phyloP scores from a whole-genome alignment of 2,888 invertebrate species.

The Yponomeuta sedellus region DNA sequence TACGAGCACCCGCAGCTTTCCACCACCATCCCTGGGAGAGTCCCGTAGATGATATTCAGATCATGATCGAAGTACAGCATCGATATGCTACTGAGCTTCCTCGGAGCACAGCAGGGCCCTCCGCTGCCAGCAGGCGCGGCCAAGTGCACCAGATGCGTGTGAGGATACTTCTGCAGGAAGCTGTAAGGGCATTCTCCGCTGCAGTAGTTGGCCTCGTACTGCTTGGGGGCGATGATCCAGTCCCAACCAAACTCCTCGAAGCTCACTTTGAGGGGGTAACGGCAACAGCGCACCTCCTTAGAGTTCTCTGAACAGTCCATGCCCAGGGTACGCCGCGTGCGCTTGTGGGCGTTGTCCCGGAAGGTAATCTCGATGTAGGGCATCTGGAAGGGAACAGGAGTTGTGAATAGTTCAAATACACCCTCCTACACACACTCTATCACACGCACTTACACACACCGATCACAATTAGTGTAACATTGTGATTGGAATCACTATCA shows the following conservation, averaged over 20 bases:
- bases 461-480: too few relatives aligned
- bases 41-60: slow-evolving; percentile 90
- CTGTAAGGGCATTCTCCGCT: slow-evolving; percentile 95
- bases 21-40: slow-evolving; percentile 95
- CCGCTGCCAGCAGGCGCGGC: slow-evolving; percentile 85
- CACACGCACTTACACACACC: too few relatives aligned
- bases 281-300: slow-evolving; percentile 91
- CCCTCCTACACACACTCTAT: too few relatives aligned
- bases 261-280: slow-evolving; percentile 94
- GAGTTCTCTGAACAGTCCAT: slow-evolving; percentile 90
- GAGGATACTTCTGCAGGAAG: slow-evolving; percentile 89
- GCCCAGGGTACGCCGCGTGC: slow-evolving; percentile 86
- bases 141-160: slow-evolving; percentile 91
- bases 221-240: slow-evolving; percentile 97
- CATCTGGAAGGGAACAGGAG: slow-evolving; percentile 49
- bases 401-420: neutral
- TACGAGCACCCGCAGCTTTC: slow-evolving; percentile 94
- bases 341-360: slow-evolving; percentile 72
- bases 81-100: slow-evolving; percentile 90
- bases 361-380: slow-evolving; percentile 73
- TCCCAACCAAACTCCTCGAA: slow-evolving; percentile 98
- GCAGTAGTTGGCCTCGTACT: slow-evolving; percentile 97
- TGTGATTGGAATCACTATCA: too few relatives aligned
- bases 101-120: slow-evolving; percentile 95
- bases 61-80: slow-evolving; percentile 95